Evolutionary conservation across 2,797 vertebrate genomes (phyloP).

Genomic region (Threskiornis aethiopicus): DNA sequence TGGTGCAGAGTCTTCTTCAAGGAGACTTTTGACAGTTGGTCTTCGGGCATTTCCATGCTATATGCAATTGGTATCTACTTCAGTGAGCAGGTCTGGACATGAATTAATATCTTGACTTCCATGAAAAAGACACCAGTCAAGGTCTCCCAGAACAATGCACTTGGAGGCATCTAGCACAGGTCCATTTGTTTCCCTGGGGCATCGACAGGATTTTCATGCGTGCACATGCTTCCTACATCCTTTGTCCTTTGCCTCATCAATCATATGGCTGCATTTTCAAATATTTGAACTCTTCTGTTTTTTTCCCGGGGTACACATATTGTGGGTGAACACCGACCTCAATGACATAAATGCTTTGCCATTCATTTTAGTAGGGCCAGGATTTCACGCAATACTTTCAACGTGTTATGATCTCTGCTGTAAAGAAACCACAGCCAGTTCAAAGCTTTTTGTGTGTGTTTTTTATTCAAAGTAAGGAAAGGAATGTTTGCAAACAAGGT

Average conservation of each 20-base stretch:
- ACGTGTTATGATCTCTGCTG: neutral
- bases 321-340: neutral
- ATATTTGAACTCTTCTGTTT: neutral
- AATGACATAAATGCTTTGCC: neutral
- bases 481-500: neutral
- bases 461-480: neutral
- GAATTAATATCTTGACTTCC: neutral
- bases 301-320: neutral
- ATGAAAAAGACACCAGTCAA: neutral
- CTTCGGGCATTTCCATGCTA: neutral
- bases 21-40: neutral
- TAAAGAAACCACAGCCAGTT: slow-evolving; percentile 13
- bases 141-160: neutral
- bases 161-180: neutral
- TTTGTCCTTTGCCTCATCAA: neutral
- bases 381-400: neutral
- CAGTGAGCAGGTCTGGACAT: neutral
- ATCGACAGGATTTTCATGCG: neutral
- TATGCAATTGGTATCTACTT: neutral
- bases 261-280: neutral
- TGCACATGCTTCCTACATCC: neutral
- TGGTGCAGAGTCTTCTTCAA: neutral
- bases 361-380: neutral
- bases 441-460: neutral
- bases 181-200: neutral